Evolutionary conservation across 2,888 invertebrate species (phyloP).

Genomic region (Lasioglossum malachurum): DNA sequence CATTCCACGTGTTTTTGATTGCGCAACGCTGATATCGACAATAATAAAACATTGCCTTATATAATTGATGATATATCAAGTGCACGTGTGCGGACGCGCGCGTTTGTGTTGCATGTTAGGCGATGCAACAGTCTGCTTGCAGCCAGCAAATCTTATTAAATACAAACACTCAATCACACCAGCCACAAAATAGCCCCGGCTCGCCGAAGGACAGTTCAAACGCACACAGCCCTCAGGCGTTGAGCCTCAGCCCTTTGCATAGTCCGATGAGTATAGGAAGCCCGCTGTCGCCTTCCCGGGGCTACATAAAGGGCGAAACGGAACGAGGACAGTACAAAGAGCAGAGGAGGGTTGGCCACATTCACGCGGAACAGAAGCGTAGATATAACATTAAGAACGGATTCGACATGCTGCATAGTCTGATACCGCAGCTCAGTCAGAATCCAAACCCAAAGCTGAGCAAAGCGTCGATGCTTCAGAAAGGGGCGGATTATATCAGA

Average conservation of each 20-base stretch:
- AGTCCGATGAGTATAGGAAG: constrained; percentile 86
- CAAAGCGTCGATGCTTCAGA: constrained; percentile 98
- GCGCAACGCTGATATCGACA: constrained; percentile 29
- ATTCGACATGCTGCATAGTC: constrained; percentile 96
- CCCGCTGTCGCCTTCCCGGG: constrained; percentile 88
- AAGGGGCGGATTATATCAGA: constrained; percentile 97
- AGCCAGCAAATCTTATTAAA: constrained; percentile 76
- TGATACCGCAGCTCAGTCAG: constrained; percentile 96
- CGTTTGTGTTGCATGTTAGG: constrained; percentile 45
- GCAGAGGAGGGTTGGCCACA: constrained; percentile 94
- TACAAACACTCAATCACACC: constrained; percentile 75
- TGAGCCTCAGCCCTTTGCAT: constrained; percentile 85
- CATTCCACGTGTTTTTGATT: constrained; percentile 15
- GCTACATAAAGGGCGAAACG: constrained; percentile 85
- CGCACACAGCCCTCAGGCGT: constrained; percentile 82
- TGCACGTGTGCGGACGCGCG: background rate
- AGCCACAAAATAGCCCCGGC: constrained; percentile 79
- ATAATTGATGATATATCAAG: constrained; percentile 26
- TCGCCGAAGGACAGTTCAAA: constrained; percentile 81
- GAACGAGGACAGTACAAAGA: constrained; percentile 87
- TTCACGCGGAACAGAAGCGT: constrained; percentile 98
- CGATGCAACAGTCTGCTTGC: constrained; percentile 71
- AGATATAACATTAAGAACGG: constrained; percentile 98
- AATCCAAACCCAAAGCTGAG: constrained; percentile 97
- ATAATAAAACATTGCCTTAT: constrained; percentile 40